Conservation (phyloP, 2,113 vertebrate species). For the Bettongia penicillata region DNA sequence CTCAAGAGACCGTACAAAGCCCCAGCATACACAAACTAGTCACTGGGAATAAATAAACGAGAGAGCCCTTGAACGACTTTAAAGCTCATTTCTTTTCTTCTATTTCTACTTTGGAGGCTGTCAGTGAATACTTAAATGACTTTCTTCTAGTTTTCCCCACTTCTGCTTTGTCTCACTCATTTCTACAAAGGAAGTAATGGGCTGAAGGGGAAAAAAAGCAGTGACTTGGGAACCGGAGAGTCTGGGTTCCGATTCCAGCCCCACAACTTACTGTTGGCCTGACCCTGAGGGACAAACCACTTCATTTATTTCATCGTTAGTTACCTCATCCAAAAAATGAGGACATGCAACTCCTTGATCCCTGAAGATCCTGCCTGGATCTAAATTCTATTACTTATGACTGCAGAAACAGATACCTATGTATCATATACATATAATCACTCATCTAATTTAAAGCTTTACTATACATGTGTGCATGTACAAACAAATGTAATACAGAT, state of each 20-base stretch:
- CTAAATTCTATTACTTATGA: background rate
- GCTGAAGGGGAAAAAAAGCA: background rate
- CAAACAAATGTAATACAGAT: background rate
- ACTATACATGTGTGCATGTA: background rate
- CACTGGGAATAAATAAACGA: background rate
- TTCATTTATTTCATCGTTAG: background rate
- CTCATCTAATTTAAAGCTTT: background rate
- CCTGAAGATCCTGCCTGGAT: background rate
- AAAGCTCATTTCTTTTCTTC: background rate
- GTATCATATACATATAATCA: background rate
- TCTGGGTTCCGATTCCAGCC: background rate
- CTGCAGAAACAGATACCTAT: background rate
- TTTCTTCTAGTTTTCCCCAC: background rate
- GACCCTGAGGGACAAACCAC: background rate
- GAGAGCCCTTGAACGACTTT: background rate
- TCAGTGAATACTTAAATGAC: background rate
- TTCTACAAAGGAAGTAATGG: background rate
- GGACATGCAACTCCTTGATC: background rate
- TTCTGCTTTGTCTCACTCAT: background rate
- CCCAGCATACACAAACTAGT: background rate
- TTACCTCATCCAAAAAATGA: background rate
- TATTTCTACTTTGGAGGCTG: background rate
- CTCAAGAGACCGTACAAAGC: background rate
- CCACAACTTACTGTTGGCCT: background rate
- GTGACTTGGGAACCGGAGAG: background rate